Evolutionary conservation across 2,888 invertebrate species (phyloP).

Genomic region (Crematogaster levior): DNA sequence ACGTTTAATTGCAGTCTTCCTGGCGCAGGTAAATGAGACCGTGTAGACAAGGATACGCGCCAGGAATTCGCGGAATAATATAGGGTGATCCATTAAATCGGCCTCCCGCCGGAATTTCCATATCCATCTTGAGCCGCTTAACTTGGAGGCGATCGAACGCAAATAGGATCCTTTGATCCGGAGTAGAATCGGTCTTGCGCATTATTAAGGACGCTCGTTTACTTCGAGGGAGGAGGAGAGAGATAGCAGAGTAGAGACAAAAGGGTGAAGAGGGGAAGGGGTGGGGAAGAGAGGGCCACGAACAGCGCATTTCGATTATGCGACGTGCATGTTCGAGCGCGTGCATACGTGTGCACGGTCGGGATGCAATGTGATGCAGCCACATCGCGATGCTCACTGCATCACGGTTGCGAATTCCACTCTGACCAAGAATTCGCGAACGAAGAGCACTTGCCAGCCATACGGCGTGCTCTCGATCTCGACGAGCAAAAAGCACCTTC

Average conservation of each 20-base stretch:
- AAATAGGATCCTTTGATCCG: constrained; percentile 69
- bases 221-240: constrained; percentile 11
- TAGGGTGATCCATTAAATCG: constrained; percentile 51
- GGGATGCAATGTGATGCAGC: constrained; percentile 23
- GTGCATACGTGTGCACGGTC: constrained; percentile 26
- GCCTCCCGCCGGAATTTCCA: constrained; percentile 59
- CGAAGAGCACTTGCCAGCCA: constrained; percentile 41
- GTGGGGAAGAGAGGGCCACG: constrained; percentile 27
- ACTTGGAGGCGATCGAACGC: constrained; percentile 62
- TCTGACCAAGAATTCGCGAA: constrained; percentile 52
- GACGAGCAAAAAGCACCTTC: constrained; percentile 43
- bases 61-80: constrained; percentile 49
- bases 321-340: constrained; percentile 30
- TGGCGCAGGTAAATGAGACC: constrained; percentile 17
- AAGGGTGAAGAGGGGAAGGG: neutral
- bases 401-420: constrained; percentile 63
- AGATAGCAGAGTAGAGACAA: neutral
- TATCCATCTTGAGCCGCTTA: constrained; percentile 58
- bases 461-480: constrained; percentile 33
- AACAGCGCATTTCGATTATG: constrained; percentile 57
- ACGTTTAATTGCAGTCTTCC: constrained; percentile 36
- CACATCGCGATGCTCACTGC: constrained; percentile 31
- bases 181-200: constrained; percentile 69
- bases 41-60: constrained; percentile 78
- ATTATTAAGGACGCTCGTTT: constrained; percentile 74